phyloP scores from a whole-genome alignment of 2,888 invertebrate genomes.

The Masnerella sp. region DNA sequence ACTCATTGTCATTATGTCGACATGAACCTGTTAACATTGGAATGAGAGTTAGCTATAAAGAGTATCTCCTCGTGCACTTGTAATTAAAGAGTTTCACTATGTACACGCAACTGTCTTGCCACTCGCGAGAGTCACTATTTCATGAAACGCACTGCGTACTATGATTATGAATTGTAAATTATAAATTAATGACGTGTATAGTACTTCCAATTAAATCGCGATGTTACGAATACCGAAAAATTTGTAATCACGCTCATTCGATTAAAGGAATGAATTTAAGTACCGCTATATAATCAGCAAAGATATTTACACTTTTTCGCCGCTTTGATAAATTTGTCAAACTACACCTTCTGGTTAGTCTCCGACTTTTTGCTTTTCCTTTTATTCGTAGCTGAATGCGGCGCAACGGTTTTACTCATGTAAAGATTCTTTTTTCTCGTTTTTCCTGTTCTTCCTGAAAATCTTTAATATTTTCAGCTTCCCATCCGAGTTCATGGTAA shows the following conservation, averaged over 20 bases:
- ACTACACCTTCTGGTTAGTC: slow-evolving; percentile 24
- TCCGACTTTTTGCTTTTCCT: too few species aligned
- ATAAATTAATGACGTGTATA: slow-evolving; percentile 35
- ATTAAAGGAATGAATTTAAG: slow-evolving; percentile 20
- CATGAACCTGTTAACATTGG: slow-evolving; percentile 53
- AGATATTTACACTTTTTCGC: slow-evolving; percentile 18
- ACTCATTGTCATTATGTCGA: slow-evolving; percentile 51
- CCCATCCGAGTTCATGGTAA: too few species aligned
- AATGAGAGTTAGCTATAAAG: slow-evolving; percentile 43
- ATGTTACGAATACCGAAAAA: slow-evolving; percentile 26
- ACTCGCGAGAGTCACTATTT: slow-evolving; percentile 38
- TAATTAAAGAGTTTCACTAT: slow-evolving; percentile 55
- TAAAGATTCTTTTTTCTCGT: too few species aligned
- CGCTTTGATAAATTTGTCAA: slow-evolving; percentile 20
- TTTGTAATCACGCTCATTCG: slow-evolving; percentile 16
- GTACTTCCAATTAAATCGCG: slow-evolving; percentile 29
- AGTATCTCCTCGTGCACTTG: slow-evolving; percentile 31
- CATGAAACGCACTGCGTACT: slow-evolving; percentile 16
- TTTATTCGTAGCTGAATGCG: too few species aligned
- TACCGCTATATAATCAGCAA: slow-evolving; percentile 30
- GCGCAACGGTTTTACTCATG: too few species aligned
- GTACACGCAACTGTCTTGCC: slow-evolving; percentile 36
- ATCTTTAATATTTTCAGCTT: too few species aligned
- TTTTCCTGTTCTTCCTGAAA: too few species aligned
- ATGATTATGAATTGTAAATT: slow-evolving; percentile 51